Evolutionary conservation across 2,113 vertebrate species (phyloP).

Genomic region (Tragelaphus imberbis): DNA sequence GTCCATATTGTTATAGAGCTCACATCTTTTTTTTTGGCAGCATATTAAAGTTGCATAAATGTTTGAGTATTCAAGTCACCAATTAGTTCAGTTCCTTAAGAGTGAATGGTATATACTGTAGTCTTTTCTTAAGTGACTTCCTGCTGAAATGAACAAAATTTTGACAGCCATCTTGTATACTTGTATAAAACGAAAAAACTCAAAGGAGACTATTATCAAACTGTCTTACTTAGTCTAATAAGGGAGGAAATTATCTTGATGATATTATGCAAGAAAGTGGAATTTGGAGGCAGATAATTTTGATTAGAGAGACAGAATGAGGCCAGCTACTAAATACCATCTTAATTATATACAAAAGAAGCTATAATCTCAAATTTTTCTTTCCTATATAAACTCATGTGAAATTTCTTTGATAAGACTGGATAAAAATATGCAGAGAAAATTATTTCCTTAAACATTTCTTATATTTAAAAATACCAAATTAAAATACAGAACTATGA

Average conservation of each 20-base stretch:
- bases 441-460: not conserved
- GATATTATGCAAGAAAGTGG: slow-evolving; percentile 26
- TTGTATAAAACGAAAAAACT: slow-evolving; percentile 29
- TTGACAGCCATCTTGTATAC: not conserved
- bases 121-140: not conserved
- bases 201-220: not conserved
- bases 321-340: slow-evolving; percentile 15
- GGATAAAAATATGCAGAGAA: slow-evolving; percentile 12
- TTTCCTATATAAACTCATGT: not conserved
- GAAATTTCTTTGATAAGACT: not conserved
- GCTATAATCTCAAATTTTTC: slow-evolving; percentile 16
- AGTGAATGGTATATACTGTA: not conserved
- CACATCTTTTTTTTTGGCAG: not conserved
- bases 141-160: slow-evolving; percentile 14
- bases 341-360: slow-evolving; percentile 13
- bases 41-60: not conserved
- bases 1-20: not conserved
- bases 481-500: not conserved
- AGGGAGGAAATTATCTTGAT: slow-evolving; percentile 39
- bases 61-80: not conserved
- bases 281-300: slow-evolving; percentile 35
- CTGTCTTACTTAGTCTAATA: slow-evolving; percentile 25
- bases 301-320: slow-evolving; percentile 50
- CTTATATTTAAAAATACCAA: not conserved
- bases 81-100: not conserved